Percentiles rank a stretch among this genome's conserved stretches.
phyloP scores from a whole-genome alignment of 1,140 invertebrate genomes.

The Steinernema feltiae region DNA sequence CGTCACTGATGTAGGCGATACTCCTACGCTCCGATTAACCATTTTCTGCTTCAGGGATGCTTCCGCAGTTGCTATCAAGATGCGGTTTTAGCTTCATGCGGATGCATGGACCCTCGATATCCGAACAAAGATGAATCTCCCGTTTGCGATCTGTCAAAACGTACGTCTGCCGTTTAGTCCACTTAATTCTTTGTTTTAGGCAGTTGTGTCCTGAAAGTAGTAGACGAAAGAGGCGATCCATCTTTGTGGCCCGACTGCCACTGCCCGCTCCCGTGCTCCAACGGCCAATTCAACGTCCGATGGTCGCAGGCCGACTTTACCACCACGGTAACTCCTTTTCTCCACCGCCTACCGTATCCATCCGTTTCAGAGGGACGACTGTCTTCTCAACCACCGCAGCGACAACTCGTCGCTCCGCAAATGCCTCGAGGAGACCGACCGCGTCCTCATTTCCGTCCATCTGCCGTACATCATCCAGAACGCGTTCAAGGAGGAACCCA shows the following conservation, averaged over 20 bases:
- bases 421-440: neutral
- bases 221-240: slow-evolving; percentile 25
- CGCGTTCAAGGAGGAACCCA: slow-evolving; percentile 12
- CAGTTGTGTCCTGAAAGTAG: slow-evolving; percentile 22
- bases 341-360: neutral
- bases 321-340: neutral
- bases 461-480: slow-evolving; percentile 23
- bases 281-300: slow-evolving; percentile 18
- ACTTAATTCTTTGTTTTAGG: slow-evolving; percentile 18
- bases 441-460: slow-evolving; percentile 9
- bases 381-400: neutral
- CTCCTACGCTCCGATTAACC: neutral
- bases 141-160: slow-evolving; percentile 27
- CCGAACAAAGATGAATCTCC: slow-evolving; percentile 14
- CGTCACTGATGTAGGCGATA: slow-evolving; percentile 27
- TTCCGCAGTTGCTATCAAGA: slow-evolving; percentile 36
- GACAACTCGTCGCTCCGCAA: neutral
- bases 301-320: slow-evolving; percentile 18
- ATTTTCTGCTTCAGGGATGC: slow-evolving; percentile 27
- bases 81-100: slow-evolving; percentile 17
- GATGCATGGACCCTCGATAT: slow-evolving; percentile 33
- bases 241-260: slow-evolving; percentile 23
- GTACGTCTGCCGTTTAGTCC: neutral
- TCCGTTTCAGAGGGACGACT: neutral
- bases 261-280: slow-evolving; percentile 29